A percentile compares a stretch with the other conserved stretches of the same genome.
Evolutionary conservation across 2,113 vertebrate species (phyloP).

Genomic region (Solenodon paradoxus): DNA sequence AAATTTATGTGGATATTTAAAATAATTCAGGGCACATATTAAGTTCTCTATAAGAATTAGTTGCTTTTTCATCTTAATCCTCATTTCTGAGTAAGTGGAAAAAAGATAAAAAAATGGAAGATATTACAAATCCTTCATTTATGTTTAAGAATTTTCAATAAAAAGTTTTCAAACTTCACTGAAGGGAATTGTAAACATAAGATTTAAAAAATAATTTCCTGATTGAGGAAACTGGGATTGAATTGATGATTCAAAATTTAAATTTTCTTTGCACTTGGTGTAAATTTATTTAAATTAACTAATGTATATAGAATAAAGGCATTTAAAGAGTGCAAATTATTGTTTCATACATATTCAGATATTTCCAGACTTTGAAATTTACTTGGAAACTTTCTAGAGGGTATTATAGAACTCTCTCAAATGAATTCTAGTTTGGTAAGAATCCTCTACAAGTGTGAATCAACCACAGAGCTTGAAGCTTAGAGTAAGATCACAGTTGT

Average conservation of each 20-base stretch:
- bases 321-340: background rate
- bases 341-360: background rate
- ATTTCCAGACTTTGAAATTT: background rate
- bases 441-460: background rate
- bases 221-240: background rate
- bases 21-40: background rate
- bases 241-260: background rate
- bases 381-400: background rate
- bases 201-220: background rate
- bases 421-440: background rate
- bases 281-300: background rate
- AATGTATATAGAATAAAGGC: background rate
- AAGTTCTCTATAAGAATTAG: background rate
- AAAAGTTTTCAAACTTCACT: background rate
- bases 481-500: background rate
- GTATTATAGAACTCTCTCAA: background rate
- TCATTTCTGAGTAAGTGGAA: background rate
- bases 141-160: background rate
- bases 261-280: background rate
- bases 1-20: background rate
- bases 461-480: background rate
- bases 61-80: background rate
- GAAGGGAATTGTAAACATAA: background rate
- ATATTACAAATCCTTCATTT: background rate
- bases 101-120: background rate